Conservation (phyloP, 1,140 invertebrate species). For the Panulirus ornatus region DNA sequence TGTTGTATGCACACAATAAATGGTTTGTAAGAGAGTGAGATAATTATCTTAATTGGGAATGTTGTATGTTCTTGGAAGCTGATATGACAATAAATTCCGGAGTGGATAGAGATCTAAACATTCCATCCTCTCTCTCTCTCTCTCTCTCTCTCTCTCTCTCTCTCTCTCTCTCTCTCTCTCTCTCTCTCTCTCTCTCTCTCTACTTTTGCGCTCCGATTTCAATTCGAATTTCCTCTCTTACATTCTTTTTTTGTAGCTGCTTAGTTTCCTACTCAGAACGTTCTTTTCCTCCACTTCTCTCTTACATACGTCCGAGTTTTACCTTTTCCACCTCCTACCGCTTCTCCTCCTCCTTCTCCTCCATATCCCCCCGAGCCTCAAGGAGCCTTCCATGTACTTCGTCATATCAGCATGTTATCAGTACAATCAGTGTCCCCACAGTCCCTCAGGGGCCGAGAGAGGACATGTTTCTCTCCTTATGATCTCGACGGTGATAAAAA, state of each 20-base stretch:
- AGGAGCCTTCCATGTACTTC: no score
- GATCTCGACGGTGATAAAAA: no score
- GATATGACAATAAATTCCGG: no score
- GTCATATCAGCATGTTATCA: no score
- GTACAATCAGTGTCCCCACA: no score
- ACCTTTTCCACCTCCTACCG: neutral
- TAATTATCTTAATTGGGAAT: no score
- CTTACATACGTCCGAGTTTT: neutral
- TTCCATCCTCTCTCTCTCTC: neutral
- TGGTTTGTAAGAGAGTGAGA: no score
- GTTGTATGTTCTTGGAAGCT: no score
- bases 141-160: slow-evolving; percentile 1
- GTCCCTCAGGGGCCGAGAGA: no score
- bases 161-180: neutral
- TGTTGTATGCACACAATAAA: no score
- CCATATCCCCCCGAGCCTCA: neutral
- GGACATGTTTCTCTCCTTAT: no score
- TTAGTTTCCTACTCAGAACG: neutral
- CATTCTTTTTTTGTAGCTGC: neutral
- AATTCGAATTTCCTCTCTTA: neutral
- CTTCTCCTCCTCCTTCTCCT: neutral
- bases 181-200: neutral
- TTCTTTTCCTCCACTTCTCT: neutral
- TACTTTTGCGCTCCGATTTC: neutral
- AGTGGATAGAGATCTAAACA: no score